These are phyloP conservation scores for Gasterosteus aculeatus DNA, from an alignment of 2,113 vertebrate genomes.

Conservation along the genomic window DNA sequence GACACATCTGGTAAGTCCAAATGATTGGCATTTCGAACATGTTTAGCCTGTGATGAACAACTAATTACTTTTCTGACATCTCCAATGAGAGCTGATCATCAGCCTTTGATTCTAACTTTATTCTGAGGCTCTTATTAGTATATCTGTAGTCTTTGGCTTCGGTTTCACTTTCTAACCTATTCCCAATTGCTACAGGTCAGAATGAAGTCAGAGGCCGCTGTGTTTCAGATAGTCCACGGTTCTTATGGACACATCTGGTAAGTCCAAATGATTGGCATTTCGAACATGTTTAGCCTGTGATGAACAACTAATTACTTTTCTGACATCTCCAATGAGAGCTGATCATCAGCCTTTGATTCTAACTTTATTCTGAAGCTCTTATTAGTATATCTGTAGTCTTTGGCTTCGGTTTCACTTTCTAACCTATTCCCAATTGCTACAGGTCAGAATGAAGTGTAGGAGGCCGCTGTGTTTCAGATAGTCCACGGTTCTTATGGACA, in stretches of 20 bases:
- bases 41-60: too few species aligned
- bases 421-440: neutral
- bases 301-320: conserved; percentile 18
- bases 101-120: conserved; percentile 61
- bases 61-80: conserved; percentile 48
- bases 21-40: too few species aligned
- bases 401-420: neutral
- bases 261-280: too few species aligned
- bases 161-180: neutral
- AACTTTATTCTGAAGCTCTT: conserved; percentile 25
- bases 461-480: neutral
- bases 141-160: neutral
- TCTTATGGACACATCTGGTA: neutral
- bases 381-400: neutral
- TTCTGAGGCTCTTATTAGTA: conserved; percentile 33
- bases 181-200: neutral
- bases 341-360: conserved; percentile 32
- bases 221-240: neutral
- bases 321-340: conserved; percentile 58
- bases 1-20: neutral
- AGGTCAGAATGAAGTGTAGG: neutral
- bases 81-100: conserved; percentile 44
- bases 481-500: neutral
- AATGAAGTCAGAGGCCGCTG: too few species aligned
- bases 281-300: too few species aligned